A percentile compares a stretch with the other conserved stretches of the same genome.
These are phyloP conservation scores for Linyphia triangularis DNA, from an alignment of 2,888 invertebrate species.

Conservation along the genomic window DNA sequence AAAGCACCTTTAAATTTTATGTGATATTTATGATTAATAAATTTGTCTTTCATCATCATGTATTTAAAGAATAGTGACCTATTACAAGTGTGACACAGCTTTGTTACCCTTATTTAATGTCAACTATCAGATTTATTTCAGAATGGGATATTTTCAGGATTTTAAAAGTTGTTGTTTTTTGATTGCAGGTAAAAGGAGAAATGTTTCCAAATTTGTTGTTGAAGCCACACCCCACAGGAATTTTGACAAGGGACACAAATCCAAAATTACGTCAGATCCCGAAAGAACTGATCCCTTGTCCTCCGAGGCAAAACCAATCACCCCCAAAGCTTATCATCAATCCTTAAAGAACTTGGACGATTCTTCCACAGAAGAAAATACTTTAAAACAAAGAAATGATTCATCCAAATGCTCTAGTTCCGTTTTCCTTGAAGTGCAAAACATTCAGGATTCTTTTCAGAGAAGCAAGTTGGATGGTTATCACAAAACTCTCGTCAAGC, in stretches of 20 bases:
- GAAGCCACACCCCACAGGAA: too few relatives aligned
- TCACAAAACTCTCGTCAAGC: background rate
- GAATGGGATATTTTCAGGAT: too few relatives aligned
- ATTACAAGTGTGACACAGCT: too few relatives aligned
- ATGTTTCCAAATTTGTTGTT: too few relatives aligned
- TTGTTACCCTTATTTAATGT: too few relatives aligned
- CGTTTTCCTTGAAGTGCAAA: conserved; percentile 35
- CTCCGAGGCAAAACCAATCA: background rate
- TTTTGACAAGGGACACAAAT: background rate
- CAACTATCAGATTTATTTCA: too few relatives aligned
- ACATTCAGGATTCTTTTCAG: conserved; percentile 9
- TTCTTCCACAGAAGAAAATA: background rate
- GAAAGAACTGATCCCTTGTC: background rate
- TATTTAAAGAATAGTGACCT: too few relatives aligned
- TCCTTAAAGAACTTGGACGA: background rate
- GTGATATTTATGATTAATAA: too few relatives aligned
- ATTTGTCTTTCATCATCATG: too few relatives aligned
- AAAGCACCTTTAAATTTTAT: too few relatives aligned
- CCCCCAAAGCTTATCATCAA: background rate
- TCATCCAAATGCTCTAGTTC: background rate
- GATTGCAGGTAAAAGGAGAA: too few relatives aligned
- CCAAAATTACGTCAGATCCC: background rate
- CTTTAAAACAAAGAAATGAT: background rate
- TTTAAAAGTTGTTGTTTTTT: too few relatives aligned
- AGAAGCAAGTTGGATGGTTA: background rate